Conservation (phyloP, 2,113 vertebrate species). For the Gnathonemus echidnorhynchus region DNA sequence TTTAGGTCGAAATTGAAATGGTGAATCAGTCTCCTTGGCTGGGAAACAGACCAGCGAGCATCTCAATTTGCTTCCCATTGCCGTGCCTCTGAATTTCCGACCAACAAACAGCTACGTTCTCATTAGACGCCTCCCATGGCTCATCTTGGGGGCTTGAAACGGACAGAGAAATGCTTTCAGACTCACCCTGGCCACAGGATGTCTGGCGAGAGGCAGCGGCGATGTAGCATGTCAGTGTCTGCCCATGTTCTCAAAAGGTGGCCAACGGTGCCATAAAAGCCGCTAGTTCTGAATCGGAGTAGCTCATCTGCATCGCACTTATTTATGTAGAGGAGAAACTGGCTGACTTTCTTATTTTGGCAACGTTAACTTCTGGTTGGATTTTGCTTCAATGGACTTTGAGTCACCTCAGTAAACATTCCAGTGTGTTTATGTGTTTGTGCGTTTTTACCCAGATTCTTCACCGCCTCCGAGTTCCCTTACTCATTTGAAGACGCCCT, state of each 20-base stretch:
- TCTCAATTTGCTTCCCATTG: slow-evolving; percentile 8
- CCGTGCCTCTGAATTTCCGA: not conserved
- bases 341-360: not conserved
- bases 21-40: not conserved
- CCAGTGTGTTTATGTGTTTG: not conserved
- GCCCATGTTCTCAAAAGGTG: too few species aligned
- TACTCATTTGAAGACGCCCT: not conserved
- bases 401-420: not conserved
- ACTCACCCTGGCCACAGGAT: not conserved
- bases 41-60: not conserved
- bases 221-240: not conserved
- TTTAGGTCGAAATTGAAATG: not conserved
- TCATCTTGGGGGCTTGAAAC: not conserved
- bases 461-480: not conserved
- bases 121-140: not conserved
- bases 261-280: not conserved
- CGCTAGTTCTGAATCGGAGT: not conserved
- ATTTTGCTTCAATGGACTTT: not conserved
- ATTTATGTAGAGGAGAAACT: not conserved
- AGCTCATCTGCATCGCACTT: not conserved
- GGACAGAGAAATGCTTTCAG: not conserved
- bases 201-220: not conserved
- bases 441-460: not conserved
- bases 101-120: not conserved
- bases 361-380: not conserved